Evolutionary conservation across 1,140 invertebrate genomes (phyloP).

Genomic region (Temnothorax curvispinosus): DNA sequence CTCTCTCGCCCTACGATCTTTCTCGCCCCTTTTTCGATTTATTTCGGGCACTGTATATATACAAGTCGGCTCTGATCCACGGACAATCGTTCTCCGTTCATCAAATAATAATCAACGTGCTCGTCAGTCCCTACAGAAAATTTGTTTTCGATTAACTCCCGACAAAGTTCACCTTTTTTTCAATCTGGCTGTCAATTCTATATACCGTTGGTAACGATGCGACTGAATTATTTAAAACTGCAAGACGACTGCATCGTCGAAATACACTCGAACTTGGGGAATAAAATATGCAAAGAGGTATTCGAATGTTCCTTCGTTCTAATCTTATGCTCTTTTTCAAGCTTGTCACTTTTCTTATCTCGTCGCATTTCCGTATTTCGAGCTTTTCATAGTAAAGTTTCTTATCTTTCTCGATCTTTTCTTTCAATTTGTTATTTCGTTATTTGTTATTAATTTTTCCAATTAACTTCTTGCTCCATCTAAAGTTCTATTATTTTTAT

Average conservation of each 20-base stretch:
- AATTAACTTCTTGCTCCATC: not conserved
- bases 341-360: not conserved
- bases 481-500: not conserved
- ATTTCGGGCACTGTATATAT: conserved; percentile 13
- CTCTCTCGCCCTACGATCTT: not conserved
- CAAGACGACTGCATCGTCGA: not conserved
- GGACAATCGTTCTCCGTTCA: conserved; percentile 7
- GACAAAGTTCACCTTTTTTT: not conserved
- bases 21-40: conserved; percentile 21
- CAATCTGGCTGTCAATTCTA: not conserved
- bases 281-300: conserved; percentile 23
- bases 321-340: not conserved
- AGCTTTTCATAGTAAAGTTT: not conserved
- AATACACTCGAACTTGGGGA: not conserved
- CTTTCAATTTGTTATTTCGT: not conserved
- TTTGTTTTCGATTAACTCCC: not conserved
- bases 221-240: conserved; percentile 1
- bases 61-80: not conserved
- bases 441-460: not conserved
- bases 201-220: not conserved
- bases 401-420: not conserved
- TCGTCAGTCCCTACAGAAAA: not conserved
- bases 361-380: not conserved
- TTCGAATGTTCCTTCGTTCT: not conserved
- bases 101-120: conserved; percentile 19